Base-by-base conservation (phyloP, 2,113 vertebrate genomes). In the Boulengeromyrus knoepffleri region DNA sequence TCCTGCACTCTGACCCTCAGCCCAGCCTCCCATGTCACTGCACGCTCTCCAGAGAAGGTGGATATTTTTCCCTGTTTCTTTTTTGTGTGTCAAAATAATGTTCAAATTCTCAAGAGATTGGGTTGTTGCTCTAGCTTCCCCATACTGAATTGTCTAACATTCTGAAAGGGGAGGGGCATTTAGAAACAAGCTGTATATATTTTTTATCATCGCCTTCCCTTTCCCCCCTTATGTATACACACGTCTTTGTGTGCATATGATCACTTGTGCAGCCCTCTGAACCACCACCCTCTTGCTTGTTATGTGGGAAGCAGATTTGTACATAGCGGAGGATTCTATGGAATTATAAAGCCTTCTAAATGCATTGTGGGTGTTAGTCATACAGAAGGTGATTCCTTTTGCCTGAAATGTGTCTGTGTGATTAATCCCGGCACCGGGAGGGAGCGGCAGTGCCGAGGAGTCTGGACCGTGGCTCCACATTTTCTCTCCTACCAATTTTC, bases 351-450 rank as follows among this genome's bases (percentile, higher is more conserved):
- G 36, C 36, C 31, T 39, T 80, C 36, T 19, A 80, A 42, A 17
- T 80, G 74, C 31, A 80, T 80, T 17, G 15, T 80, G 5, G 93
- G 94, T 94, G 94, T 95, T 97, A 96, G 94, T 96, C 94, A 96
- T 97, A 92, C 31, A 96, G 97, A 95, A 95, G 97, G 96, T 97
- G 97, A 97, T 97, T 97, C 95, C 94, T 93, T 96, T 96, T 31
- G n/a, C 62, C 62, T 93, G 95, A 94, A 95, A 95, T 96, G 93
- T 96, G 96, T 97, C 36, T 96, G 96, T 93, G 47, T 47, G 96
- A 96, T 95, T 94, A 94, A 93, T 96, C 96, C 45, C 27, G 2
- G 66, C 27, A 3, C 83, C 5, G 17, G 83, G 66, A 9, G 46
- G 17, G 19, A 62, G 24, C 3, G 7, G 21, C 42, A 47, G 42